Evolutionary conservation across 2,113 vertebrate species (phyloP).

Genomic region (Corvus moneduloides): DNA sequence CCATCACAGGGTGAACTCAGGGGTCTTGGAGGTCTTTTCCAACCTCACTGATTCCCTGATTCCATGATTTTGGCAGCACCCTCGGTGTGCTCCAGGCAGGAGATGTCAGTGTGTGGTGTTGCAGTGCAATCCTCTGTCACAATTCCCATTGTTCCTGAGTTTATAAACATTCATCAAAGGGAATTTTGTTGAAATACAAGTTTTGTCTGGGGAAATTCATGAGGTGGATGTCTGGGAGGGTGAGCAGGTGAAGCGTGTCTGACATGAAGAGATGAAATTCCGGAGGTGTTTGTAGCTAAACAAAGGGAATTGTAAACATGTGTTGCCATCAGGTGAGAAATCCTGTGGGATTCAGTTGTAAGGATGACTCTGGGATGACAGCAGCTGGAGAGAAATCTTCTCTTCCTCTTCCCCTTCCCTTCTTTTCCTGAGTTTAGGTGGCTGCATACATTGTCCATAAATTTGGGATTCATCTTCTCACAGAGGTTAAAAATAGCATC

Average conservation of each 20-base stretch:
- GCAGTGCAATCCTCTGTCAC: rapidly evolving
- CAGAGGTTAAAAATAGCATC: background rate
- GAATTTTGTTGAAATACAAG: background rate
- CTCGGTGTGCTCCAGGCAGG: background rate
- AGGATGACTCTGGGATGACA: rapidly evolving
- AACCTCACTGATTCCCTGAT: background rate
- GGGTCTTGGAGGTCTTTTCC: background rate
- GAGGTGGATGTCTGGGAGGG: background rate
- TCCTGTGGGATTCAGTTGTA: background rate
- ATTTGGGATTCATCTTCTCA: background rate
- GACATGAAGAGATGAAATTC: background rate
- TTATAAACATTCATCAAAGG: background rate
- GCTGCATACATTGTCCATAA: rapidly evolving
- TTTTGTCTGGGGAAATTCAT: background rate
- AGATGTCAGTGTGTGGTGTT: background rate
- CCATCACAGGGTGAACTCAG: background rate
- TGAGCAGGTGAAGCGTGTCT: background rate
- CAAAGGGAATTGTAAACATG: background rate
- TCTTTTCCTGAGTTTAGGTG: background rate
- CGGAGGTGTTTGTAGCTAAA: background rate
- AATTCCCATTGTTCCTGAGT: rapidly evolving
- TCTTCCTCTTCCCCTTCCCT: background rate
- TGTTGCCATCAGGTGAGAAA: background rate
- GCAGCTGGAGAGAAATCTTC: background rate
- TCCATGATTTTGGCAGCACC: background rate